These are phyloP conservation scores for Halcyon chelicuti DNA, from an alignment of 2,797 vertebrate genomes.

Conservation along the genomic window DNA sequence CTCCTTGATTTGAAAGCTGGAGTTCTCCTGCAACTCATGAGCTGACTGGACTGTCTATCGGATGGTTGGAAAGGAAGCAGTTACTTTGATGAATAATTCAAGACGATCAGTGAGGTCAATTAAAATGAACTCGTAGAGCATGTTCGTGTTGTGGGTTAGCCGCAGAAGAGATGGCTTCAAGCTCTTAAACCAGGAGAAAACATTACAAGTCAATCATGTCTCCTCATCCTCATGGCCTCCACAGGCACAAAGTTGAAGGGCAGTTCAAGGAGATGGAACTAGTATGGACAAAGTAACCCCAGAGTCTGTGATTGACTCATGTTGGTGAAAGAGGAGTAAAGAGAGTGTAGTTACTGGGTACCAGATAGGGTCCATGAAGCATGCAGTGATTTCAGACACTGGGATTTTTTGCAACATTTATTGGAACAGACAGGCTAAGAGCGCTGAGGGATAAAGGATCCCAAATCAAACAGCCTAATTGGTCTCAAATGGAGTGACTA, in stretches of 20 bases:
- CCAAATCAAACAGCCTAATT: conserved; percentile 70
- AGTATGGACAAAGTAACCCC: not conserved
- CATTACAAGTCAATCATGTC: not conserved
- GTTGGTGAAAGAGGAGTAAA: not conserved
- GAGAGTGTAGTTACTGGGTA: not conserved
- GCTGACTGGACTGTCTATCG: not conserved
- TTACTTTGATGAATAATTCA: not conserved
- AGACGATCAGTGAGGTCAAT: not conserved
- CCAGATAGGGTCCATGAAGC: conserved; percentile 28
- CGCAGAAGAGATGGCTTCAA: not conserved
- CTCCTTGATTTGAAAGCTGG: conserved; percentile 3
- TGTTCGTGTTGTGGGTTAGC: not conserved
- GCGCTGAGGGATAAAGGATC: conserved; percentile 54
- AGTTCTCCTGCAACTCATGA: not conserved
- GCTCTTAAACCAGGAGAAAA: not conserved
- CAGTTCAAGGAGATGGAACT: conserved; percentile 22
- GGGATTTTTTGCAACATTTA: conserved; percentile 30
- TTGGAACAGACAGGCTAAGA: conserved; percentile 67
- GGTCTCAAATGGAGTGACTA: conserved; percentile 71
- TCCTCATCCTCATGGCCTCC: not conserved
- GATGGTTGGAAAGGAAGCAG: not conserved
- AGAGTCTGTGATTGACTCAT: not conserved
- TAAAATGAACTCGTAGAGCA: not conserved
- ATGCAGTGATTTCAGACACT: conserved; percentile 17
- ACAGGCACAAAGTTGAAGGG: not conserved